Evolutionary conservation across 2,113 vertebrate genomes (phyloP).

Genomic region (Mola mola): DNA sequence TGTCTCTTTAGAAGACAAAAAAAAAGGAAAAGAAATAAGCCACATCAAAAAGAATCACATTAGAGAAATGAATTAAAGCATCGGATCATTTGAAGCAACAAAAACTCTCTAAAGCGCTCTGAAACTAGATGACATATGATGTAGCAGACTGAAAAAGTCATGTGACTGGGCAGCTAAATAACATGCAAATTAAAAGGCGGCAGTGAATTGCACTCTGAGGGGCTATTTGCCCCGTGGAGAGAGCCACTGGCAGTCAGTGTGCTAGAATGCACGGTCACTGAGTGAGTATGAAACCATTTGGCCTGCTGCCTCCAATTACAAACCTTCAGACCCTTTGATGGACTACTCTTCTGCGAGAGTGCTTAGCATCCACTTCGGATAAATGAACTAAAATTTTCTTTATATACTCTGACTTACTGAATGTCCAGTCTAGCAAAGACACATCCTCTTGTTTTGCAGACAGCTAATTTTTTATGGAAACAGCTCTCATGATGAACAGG

Average conservation of each 20-base stretch:
- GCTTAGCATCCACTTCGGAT: constrained; percentile 65
- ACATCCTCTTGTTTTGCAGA: constrained; percentile 3
- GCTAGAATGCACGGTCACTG: constrained; percentile 48
- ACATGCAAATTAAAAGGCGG: constrained; percentile 65
- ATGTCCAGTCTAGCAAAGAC: constrained; percentile 40
- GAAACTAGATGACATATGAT: constrained; percentile 31
- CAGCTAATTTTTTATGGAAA: constrained; percentile 26
- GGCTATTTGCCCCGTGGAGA: constrained; percentile 63
- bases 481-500: constrained; percentile 19
- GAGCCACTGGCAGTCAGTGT: constrained; percentile 53
- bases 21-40: constrained; percentile 25
- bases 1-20: constrained; percentile 23
- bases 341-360: constrained; percentile 59
- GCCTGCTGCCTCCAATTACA: constrained; percentile 65
- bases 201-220: constrained; percentile 62
- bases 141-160: constrained; percentile 40
- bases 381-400: constrained; percentile 65
- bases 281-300: constrained; percentile 72
- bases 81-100: constrained; percentile 13
- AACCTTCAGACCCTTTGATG: constrained; percentile 63
- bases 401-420: constrained; percentile 53
- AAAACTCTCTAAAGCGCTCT: constrained; percentile 7
- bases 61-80: neutral
- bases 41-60: constrained; percentile 12
- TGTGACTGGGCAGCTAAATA: constrained; percentile 50